Evolutionary conservation across 2,888 invertebrate genomes (phyloP).

Genomic region (Zaprionus obscuricornis): DNA sequence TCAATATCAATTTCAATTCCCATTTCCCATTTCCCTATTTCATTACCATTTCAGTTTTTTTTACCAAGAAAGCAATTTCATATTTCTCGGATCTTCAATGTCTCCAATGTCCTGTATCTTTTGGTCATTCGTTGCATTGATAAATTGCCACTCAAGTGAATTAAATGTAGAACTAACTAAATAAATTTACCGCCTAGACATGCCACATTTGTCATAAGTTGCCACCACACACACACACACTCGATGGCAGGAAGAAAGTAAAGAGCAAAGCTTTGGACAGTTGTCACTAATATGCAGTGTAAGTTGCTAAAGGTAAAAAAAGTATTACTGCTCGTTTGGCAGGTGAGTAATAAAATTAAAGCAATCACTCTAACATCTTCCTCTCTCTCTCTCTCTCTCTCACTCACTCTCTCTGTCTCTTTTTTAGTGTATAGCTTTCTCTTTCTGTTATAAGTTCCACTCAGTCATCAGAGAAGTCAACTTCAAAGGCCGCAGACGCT

Average conservation of each 20-base stretch:
- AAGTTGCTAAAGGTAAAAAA: conserved; percentile 29
- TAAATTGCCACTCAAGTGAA: conserved; percentile 83
- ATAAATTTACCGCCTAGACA: conserved; percentile 58
- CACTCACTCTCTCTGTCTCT: not conserved
- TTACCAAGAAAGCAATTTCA: too few relatives aligned
- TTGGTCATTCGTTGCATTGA: conserved; percentile 53
- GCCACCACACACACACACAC: conserved; percentile 6
- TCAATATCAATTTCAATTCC: too few relatives aligned
- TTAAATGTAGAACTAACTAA: conserved; percentile 72
- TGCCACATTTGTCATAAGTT: conserved; percentile 56
- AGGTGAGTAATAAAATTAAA: conserved; percentile 26
- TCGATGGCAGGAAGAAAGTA: too few relatives aligned
- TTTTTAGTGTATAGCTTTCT: conserved; percentile 2
- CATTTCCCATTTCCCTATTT: too few relatives aligned
- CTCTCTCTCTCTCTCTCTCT: not conserved
- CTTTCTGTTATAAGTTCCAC: conserved; percentile 19
- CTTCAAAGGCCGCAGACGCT: conserved; percentile 63
- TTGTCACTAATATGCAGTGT: conserved; percentile 45
- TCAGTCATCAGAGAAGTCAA: conserved; percentile 28
- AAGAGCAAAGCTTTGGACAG: not conserved
- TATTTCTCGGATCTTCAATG: not conserved
- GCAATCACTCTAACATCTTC: conserved; percentile 3
- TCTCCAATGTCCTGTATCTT: conserved; percentile 5
- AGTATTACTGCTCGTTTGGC: too few relatives aligned
- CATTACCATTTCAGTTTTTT: conserved; percentile 11